A percentile compares a stretch with the other conserved stretches of the same genome.
Conservation (phyloP, 1,140 invertebrate species). For the Pollicipes pollicipes region DNA sequence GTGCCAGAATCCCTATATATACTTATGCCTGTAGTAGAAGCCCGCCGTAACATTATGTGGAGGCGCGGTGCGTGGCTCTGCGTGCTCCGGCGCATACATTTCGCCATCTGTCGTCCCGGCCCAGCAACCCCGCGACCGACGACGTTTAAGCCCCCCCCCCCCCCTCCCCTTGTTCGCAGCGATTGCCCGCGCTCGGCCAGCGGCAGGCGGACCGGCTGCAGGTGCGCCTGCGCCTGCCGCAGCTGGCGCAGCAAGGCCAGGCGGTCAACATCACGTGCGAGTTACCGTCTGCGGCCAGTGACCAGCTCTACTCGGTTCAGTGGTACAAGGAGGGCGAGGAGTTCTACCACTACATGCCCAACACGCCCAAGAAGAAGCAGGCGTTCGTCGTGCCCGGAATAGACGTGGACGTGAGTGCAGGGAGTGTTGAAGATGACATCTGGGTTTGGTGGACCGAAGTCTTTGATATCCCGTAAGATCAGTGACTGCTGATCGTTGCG, state of each 20-base stretch:
- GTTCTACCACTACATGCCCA: conserved; percentile 3
- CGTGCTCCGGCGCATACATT: background rate
- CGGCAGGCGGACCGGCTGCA: background rate
- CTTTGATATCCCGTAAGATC: too few relatives aligned
- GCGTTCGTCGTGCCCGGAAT: background rate
- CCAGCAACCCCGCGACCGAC: too few relatives aligned
- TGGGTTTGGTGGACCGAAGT: too few relatives aligned
- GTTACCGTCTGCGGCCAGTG: background rate
- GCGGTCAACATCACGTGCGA: background rate
- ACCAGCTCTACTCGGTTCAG: background rate
- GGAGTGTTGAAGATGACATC: too few relatives aligned
- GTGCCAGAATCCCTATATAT: too few relatives aligned
- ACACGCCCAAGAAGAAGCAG: background rate
- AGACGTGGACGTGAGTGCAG: background rate
- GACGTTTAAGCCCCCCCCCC: too few relatives aligned
- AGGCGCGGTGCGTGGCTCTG: too few relatives aligned
- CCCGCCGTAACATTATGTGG: too few relatives aligned
- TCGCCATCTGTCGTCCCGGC: too few relatives aligned
- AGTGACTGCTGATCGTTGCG: too few relatives aligned
- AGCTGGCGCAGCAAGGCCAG: background rate
- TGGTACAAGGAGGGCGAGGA: conserved; percentile 3
- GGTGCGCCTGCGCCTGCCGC: background rate
- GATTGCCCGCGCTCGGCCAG: background rate
- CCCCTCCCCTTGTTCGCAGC: background rate
- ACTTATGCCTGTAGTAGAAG: too few relatives aligned